Conservation (phyloP, 2,888 invertebrate genomes). For the Cheilosia impressa region DNA sequence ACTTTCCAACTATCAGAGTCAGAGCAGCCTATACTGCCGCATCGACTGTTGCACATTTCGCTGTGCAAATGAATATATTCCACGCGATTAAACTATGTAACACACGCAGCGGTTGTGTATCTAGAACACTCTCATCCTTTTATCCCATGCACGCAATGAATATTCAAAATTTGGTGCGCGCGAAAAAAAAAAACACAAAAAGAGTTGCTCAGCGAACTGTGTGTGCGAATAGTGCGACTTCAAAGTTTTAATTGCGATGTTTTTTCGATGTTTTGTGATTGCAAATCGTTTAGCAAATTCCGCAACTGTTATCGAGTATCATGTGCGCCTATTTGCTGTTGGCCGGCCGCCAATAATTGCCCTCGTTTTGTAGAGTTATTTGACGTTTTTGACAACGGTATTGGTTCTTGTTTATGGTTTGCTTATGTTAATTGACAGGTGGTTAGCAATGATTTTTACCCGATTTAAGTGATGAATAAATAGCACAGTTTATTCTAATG, state of each 20-base stretch:
- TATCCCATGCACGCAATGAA: constrained; percentile 44
- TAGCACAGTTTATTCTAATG: neutral
- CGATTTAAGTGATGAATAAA: neutral
- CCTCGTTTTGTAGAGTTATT: neutral
- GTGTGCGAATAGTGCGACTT: constrained; percentile 3
- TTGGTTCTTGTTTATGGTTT: neutral
- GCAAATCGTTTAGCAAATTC: constrained; percentile 31
- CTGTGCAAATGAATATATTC: neutral
- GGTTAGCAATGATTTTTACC: neutral
- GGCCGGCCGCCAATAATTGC: neutral
- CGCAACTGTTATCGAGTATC: neutral
- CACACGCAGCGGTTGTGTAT: constrained; percentile 33
- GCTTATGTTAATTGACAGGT: constrained; percentile 3
- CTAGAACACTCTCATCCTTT: constrained; percentile 17
- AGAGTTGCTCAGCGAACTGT: constrained; percentile 43
- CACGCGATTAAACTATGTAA: constrained; percentile 14
- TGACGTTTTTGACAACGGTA: neutral
- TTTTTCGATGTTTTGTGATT: constrained; percentile 25
- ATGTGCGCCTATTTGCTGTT: neutral
- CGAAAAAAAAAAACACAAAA: constrained; percentile 27
- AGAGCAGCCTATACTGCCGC: neutral
- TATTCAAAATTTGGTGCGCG: constrained; percentile 18
- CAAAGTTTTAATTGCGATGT: constrained; percentile 35
- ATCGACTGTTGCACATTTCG: neutral
- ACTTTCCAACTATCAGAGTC: neutral